Evolutionary conservation across 2,888 invertebrate species (phyloP), one percentile per base, ranked within the genome.

Genomic region (Lydus trimaculatus): DNA sequence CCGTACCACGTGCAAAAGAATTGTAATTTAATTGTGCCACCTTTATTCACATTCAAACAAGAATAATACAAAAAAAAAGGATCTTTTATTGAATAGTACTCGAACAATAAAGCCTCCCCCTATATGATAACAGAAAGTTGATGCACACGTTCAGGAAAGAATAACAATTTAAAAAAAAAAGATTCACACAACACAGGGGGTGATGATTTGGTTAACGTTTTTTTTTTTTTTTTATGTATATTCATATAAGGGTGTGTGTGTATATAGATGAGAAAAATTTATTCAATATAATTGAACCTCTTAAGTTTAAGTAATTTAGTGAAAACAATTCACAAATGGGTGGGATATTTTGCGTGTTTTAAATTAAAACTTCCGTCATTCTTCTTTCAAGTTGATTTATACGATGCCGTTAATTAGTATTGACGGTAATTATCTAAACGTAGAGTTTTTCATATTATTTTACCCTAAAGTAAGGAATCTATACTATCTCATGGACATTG

Each of bases 401-500:
- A 76, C 80, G 75, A 70, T 75, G 58, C 75, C 76, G 81, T 83
- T 84, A 84, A 84, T 84, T 84, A 84, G 84, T 83, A 83, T 84
- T 81, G 84, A 82, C 81, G 81, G 81, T 83, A 84, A 84, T 84
- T 84, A 83, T 77, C 80, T 43, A 82, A n/a, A 84, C 83, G 82
- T 84, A 84, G 83, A 81, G 78, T 77, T 72, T 75, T 79, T 25
- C 13, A 15, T 56, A 78, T 76, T 76, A 79, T 80, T 80, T 80
- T 79, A 76, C 71, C 76, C 71, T 67, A n/a, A n/a, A n/a, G 70
- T 63, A 59, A 62, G 60, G 43, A 71, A 62, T 76, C 75, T 72
- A 70, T n/a, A n/a, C n/a, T n/a, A n/a, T n/a, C n/a, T n/a, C 74
- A 17, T 80, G 81, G 81, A 80, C 81, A 81, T 73, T 73, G 78